Conservation (phyloP, 2,888 invertebrate species). For the Oxystoma pomonae region DNA sequence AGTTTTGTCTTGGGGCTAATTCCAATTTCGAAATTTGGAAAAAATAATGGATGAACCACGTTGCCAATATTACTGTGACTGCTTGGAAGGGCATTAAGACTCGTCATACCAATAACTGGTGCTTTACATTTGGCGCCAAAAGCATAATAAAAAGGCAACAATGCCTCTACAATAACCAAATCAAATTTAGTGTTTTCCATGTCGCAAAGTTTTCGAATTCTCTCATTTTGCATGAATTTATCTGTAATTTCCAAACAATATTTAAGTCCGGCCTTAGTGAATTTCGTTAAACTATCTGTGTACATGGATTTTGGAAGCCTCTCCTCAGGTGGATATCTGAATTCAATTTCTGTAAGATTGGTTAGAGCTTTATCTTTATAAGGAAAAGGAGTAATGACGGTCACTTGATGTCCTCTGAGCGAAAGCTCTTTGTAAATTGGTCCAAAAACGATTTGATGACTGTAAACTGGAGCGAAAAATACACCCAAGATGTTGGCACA, state of each 20-base stretch:
- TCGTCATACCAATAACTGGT: constrained; percentile 18
- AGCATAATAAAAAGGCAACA: constrained; percentile 3
- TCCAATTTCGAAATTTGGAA: constrained; percentile 33
- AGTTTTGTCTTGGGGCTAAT: too few species aligned
- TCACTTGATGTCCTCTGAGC: constrained; percentile 49
- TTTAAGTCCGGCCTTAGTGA: not conserved
- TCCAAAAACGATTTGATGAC: constrained; percentile 50
- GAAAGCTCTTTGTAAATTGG: constrained; percentile 48
- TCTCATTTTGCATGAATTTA: not conserved
- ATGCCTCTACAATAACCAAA: constrained; percentile 18
- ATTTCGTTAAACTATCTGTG: not conserved
- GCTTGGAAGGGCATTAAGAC: constrained; percentile 26
- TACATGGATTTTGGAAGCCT: not conserved
- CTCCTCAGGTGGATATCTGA: constrained; percentile 30
- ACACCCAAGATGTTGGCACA: constrained; percentile 46
- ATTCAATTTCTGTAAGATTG: constrained; percentile 45
- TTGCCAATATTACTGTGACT: constrained; percentile 31
- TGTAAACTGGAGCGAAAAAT: constrained; percentile 47
- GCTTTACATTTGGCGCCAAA: constrained; percentile 6
- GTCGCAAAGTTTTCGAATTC: constrained; percentile 1
- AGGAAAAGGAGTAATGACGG: constrained; percentile 46
- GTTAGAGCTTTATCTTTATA: constrained; percentile 40
- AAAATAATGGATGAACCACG: constrained; percentile 29
- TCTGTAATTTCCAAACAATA: too few species aligned
- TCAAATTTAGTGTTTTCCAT: constrained; percentile 20